Conservation (phyloP, 2,113 vertebrate genomes). For the Galbula dea region DNA sequence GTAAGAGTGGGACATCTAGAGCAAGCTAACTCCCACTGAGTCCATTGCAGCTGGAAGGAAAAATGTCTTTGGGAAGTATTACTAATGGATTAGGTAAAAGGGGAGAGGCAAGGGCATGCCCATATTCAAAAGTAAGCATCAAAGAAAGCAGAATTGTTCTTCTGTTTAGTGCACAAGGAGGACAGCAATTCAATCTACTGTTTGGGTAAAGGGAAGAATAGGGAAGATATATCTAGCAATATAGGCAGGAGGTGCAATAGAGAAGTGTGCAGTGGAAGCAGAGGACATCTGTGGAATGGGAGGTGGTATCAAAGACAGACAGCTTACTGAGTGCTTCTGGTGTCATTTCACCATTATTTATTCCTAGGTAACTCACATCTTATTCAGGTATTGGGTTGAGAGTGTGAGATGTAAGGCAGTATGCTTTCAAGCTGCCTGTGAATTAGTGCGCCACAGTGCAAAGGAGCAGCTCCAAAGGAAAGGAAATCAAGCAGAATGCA, state of each 20-base stretch:
- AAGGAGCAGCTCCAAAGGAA: constrained; percentile 9
- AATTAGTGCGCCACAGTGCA: constrained; percentile 1
- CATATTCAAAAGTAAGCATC: background rate
- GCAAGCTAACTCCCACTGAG: background rate
- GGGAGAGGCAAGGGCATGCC: background rate
- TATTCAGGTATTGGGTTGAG: constrained; percentile 5
- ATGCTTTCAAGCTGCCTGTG: constrained; percentile 36
- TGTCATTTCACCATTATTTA: constrained; percentile 51
- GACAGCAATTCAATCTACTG: background rate
- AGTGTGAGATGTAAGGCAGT: constrained; percentile 18
- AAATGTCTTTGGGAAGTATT: background rate
- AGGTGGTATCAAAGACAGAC: background rate
- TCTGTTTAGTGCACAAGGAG: background rate
- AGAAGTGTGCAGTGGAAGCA: constrained; percentile 20
- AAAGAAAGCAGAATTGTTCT: constrained; percentile 42
- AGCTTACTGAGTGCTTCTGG: background rate
- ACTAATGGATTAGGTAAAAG: background rate
- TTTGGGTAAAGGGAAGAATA: background rate
- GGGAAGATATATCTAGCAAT: background rate
- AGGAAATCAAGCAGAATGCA: constrained; percentile 22
- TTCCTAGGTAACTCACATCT: constrained; percentile 1
- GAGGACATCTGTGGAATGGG: constrained; percentile 27
- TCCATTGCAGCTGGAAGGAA: background rate
- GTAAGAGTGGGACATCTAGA: background rate
- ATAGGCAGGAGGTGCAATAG: constrained; percentile 1